Percentiles rank a stretch among this genome's conserved stretches.
Conservation (phyloP, 35 echinoderm and acorn worm genomes). For the Apostichopus californicus region DNA sequence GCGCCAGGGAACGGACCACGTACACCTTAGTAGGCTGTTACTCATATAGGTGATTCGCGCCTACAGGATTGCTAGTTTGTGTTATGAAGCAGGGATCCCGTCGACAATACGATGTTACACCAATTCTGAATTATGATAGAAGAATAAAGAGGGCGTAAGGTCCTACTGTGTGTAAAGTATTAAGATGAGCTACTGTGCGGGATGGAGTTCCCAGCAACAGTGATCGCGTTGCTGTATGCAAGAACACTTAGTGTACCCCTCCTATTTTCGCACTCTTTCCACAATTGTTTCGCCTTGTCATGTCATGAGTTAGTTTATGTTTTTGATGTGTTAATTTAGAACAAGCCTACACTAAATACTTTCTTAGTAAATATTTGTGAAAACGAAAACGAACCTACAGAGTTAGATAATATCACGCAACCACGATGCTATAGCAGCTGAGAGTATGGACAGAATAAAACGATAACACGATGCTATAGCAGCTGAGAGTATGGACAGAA, state of each 20-base stretch:
- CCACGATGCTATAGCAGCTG: too few relatives aligned
- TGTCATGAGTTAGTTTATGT: background rate
- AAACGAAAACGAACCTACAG: too few relatives aligned
- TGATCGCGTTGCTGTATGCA: background rate
- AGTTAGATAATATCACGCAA: too few relatives aligned
- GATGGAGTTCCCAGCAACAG: background rate
- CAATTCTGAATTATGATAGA: slow-evolving; percentile 14
- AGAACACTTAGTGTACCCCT: background rate
- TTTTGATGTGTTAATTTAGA: too few relatives aligned
- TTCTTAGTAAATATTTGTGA: too few relatives aligned
- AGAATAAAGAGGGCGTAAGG: background rate
- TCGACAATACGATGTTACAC: slow-evolving; percentile 21
- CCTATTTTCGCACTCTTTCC: background rate
- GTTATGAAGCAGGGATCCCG: slow-evolving; percentile 10
- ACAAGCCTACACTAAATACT: too few relatives aligned
- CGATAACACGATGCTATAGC: too few relatives aligned
- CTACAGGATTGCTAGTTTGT: slow-evolving; percentile 26
- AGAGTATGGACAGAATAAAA: too few relatives aligned
- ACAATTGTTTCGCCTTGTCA: background rate
- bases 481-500: too few relatives aligned
- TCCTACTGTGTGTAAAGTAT: slow-evolving; percentile 19
- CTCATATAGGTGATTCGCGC: slow-evolving; percentile 18
- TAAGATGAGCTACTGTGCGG: slow-evolving; percentile 22
- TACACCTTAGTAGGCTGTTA: slow-evolving; percentile 8
- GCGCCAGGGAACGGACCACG: slow-evolving; percentile 19